Evolutionary conservation across 1,140 invertebrate genomes (phyloP), one percentile per base, ranked within the genome.

Genomic region (Diplogasteroides magnus): DNA sequence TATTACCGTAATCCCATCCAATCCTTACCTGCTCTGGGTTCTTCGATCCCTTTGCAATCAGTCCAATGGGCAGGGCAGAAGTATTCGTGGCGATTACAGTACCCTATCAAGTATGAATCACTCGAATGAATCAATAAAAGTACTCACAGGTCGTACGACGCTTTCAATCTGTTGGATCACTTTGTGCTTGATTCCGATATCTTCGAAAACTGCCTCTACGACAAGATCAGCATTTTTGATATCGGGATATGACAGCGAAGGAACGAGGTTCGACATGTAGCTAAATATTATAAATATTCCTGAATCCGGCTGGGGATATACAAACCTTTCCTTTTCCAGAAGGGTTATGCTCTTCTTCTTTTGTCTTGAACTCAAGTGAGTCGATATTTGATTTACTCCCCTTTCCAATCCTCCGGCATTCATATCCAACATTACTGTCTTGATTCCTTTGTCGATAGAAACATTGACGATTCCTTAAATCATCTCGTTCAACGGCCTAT

Each of bases 31-130:
- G 66, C n/a, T 98, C 94, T 25, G 95, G 95, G 61, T 93, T 86
- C 65, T 89, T 89, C 83, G 92, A 94, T 23, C 89, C 94, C 48
- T 89, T 89, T 28, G 95, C 94, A 77, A 99, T 97, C 84, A 96
- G 90, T 1, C 89, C 88, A 71, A 99, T 98, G 11, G 95, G 95
- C 79, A 99, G 89, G 27, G 96, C 95, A 74, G 94, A 98, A 2
- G 97, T 99, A 82, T 99, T 99, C 6, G 94, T 92, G 0, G 96
- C 97, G 79, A 99, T 90, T 61, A 99, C 94, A 97, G 82, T 98
- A 89, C 71, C 89, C 87, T 1, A 92, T n/a, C n/a, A n/a, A n/a
- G n/a, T n/a, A n/a, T n/a, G n/a, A n/a, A n/a, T n/a, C n/a, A n/a
- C n/a, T n/a, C n/a, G n/a, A n/a, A n/a, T n/a, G n/a, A n/a, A n/a